These are phyloP conservation scores for Cetonia aurata DNA, from an alignment of 2,888 invertebrate genomes.

Conservation along the genomic window DNA sequence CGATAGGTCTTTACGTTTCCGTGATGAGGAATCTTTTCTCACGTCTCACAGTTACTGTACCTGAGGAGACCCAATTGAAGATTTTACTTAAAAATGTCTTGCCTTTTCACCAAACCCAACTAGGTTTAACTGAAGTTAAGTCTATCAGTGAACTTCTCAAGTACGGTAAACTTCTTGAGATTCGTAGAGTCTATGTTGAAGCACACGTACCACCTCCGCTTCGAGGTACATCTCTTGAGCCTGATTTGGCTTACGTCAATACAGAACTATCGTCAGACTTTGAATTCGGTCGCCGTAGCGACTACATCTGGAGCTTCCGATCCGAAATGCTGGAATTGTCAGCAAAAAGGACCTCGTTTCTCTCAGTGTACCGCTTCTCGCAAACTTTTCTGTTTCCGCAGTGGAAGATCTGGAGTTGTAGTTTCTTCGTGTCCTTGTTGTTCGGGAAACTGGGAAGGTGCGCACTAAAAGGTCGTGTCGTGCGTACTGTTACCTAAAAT, in stretches of 20 bases:
- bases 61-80: constrained; percentile 22
- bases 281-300: too few relatives aligned
- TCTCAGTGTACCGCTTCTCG: constrained; percentile 9
- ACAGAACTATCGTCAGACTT: background rate
- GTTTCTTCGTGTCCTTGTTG: constrained; percentile 6
- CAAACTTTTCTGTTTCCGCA: constrained; percentile 8
- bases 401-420: constrained; percentile 16
- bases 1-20: constrained; percentile 45
- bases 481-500: too few relatives aligned
- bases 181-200: constrained; percentile 1
- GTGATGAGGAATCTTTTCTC: constrained; percentile 43
- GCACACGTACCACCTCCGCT: constrained; percentile 17
- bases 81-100: constrained; percentile 36
- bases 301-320: too few relatives aligned
- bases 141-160: constrained; percentile 18
- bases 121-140: constrained; percentile 11
- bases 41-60: too few relatives aligned
- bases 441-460: constrained; percentile 34
- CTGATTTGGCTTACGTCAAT: constrained; percentile 30
- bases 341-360: constrained; percentile 4
- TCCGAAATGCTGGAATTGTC: constrained; percentile 42
- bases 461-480: background rate
- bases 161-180: constrained; percentile 25
- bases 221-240: constrained; percentile 6
- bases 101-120: constrained; percentile 36